Percentiles rank a stretch among this genome's conserved stretches.
Evolutionary conservation across 2,797 vertebrate genomes (phyloP).

Genomic region (Danio aesculapii): DNA sequence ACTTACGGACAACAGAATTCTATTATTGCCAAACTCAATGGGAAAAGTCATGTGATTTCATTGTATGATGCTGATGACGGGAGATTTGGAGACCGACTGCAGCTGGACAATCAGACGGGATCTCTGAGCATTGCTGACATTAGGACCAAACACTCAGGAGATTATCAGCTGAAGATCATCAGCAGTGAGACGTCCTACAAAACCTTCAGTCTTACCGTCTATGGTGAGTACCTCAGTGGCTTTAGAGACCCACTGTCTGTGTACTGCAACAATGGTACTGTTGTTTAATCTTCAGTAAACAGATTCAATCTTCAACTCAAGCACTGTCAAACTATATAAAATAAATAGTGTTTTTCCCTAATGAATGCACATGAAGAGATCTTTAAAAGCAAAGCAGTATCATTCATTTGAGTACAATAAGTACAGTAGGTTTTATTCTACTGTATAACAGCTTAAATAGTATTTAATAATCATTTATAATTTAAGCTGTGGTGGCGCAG

Average conservation of each 20-base stretch:
- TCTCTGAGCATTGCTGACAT: background rate
- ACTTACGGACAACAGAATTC: background rate
- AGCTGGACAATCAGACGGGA: conserved; percentile 5
- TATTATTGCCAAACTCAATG: background rate
- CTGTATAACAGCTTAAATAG: no score
- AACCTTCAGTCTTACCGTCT: background rate
- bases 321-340: no score
- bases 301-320: background rate
- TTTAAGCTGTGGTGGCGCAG: no score
- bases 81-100: background rate
- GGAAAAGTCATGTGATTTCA: background rate
- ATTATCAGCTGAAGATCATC: conserved; percentile 8
- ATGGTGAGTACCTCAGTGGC: background rate
- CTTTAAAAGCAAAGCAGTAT: no score
- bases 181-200: background rate
- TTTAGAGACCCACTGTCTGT: no score
- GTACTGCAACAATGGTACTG: no score
- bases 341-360: no score
- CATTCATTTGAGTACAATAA: no score
- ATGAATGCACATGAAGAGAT: no score
- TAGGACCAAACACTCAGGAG: conserved; percentile 16
- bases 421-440: no score
- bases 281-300: no score
- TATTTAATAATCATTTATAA: no score
- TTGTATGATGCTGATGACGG: background rate